Conservation (phyloP, 2,797 vertebrate genomes). For the Gymnothorax javanicus region DNA sequence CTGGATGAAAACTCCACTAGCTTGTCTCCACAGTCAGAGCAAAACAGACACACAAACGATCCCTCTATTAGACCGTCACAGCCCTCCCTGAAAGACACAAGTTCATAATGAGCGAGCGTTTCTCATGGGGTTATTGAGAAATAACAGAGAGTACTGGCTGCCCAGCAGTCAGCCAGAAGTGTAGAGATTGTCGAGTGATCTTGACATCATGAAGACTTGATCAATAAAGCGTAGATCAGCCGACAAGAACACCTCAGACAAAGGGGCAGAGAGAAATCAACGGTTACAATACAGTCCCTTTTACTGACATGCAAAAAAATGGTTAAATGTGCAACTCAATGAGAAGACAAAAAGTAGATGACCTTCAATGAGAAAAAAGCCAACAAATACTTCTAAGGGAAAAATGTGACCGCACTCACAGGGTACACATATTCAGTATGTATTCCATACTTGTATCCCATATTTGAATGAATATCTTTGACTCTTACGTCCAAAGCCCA, state of each 20-base stretch:
- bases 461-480: background rate
- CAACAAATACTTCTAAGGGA: too few species aligned
- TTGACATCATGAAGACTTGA: background rate
- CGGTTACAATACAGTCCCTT: background rate
- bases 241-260: background rate
- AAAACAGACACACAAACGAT: background rate
- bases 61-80: background rate
- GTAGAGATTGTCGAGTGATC: too few species aligned
- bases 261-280: too few species aligned
- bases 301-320: background rate
- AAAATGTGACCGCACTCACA: background rate
- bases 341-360: background rate
- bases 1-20: background rate
- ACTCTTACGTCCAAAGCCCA: background rate
- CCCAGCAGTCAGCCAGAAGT: too few species aligned
- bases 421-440: background rate
- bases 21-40: background rate
- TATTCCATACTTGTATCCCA: background rate
- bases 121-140: background rate
- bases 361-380: background rate
- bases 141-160: background rate
- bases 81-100: background rate
- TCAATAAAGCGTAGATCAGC: background rate
- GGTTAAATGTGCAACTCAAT: background rate
- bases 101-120: background rate